Evolutionary conservation across 1,140 invertebrate genomes (phyloP), one percentile per base, ranked within the genome.

Genomic region (Protaetia brevitarsis): DNA sequence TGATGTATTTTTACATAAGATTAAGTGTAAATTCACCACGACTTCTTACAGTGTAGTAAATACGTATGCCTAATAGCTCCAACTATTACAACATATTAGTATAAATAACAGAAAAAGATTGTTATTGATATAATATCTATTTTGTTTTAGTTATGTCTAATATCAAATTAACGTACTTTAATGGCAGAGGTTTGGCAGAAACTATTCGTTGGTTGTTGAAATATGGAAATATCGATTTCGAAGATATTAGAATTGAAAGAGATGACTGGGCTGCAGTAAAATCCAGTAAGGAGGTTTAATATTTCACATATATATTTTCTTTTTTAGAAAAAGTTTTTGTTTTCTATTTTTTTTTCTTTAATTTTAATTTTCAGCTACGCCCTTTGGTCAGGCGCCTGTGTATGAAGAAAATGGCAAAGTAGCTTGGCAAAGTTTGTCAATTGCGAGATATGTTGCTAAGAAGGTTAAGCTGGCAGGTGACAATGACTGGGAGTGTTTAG

Each of bases 331-430:
- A 8, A 8, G n/a, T 8, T 36, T 36, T 36, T 36, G 7, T 56
- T 56, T 56, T 56, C n/a, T n/a, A n/a, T n/a, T n/a, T n/a, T n/a
- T n/a, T n/a, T n/a, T n/a, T n/a, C n/a, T n/a, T n/a, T n/a, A n/a
- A n/a, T n/a, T n/a, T n/a, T n/a, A n/a, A 21, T 16, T 6, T 23
- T 51, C 26, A 51, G 41, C 57, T 16, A 87, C 84, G 76, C 89
- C 89, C 19, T 90, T 87, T 77, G 89, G 89, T 6, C 85, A 89
- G 76, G 76, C 91, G 56, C 91, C 91, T 0, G 80, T 91, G 5
- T 75, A 93, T 58, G 88, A 89, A 74, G 79, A 89, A 7, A 87
- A 92, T 72, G 90, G 87, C 6, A 85, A 87, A 70, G 77, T 79
- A 61, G 74, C 89, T 7, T 79, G 83, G 72, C 89, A 93, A 77